Evolutionary conservation across 2,113 vertebrate species (phyloP), one percentile per base, ranked within the genome.

Genomic region (Hemicordylus capensis): DNA sequence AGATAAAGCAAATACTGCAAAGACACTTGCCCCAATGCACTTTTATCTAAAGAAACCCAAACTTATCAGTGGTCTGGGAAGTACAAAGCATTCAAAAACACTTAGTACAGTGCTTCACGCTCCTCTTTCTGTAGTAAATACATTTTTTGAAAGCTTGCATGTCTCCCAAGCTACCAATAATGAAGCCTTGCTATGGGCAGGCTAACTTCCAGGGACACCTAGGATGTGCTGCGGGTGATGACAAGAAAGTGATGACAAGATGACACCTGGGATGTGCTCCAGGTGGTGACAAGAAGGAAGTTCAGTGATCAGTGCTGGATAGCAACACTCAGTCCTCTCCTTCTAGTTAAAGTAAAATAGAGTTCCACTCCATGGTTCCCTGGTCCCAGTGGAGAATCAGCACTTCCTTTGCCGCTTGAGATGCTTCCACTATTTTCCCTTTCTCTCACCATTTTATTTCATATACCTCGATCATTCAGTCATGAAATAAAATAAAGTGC

Each of bases 391-490:
- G 20, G 83, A 88, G 0, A 61, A 79, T 79, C 44, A n/a, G 31
- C 91, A 70, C 85, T 85, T 69, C 19, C 66, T 48, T 66, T 86
- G 80, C 90, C 0, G 9, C 74, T 84, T 80, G 44, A 89, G 59
- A 37, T 76, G 26, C 75, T 89, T 91, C 75, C 84, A 91, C 82
- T 90, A 86, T 87, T 85, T 63, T 92, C 10, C 58, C 39, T 10
- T 82, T 92, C 73, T 89, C 81, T 85, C 58, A 72, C 26, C 17
- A 6, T 87, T 54, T 28, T 58, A 6, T 83, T 92, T 87, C 80
- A 80, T 80, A 83, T 51, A 73, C 56, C 81, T 90, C 63, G 11
- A 34, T 61, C 81, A 77, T 56, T 89, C 83, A 83, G 70, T 90
- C 84, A 85, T n/a, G 17, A 86, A 0, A 84, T 76, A 85, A 83